Evolutionary conservation across 2,888 invertebrate species (phyloP).

Genomic region (Creontiades dilutus): DNA sequence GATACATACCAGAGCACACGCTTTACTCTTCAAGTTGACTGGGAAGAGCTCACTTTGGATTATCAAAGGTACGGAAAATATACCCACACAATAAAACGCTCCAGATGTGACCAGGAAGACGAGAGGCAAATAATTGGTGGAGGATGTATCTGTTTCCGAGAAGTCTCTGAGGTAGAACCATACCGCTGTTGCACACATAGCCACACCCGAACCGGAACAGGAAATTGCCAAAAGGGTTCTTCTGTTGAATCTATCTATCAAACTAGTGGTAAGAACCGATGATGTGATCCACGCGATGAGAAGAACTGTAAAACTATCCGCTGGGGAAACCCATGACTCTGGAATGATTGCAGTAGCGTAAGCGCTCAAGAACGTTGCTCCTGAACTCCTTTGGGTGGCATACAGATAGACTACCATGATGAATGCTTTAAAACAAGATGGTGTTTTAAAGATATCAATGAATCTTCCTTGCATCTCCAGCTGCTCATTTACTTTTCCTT

Average conservation of each 20-base stretch:
- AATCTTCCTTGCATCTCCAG: conserved; percentile 65
- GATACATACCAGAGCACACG: conserved; percentile 82
- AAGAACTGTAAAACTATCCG: conserved; percentile 73
- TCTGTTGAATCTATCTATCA: conserved; percentile 74
- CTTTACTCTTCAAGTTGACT: conserved; percentile 80
- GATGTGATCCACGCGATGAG: conserved; percentile 69
- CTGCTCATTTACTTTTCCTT: conserved; percentile 71
- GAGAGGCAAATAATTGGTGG: conserved; percentile 79
- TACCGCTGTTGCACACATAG: conserved; percentile 56
- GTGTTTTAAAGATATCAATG: conserved; percentile 72
- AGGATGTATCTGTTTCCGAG: conserved; percentile 76
- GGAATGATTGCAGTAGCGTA: conserved; percentile 75
- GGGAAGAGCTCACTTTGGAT: conserved; percentile 81
- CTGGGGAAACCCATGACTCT: conserved; percentile 63
- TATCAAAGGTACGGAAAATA: conserved; percentile 83
- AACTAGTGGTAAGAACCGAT: conserved; percentile 52
- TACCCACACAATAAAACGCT: conserved; percentile 81
- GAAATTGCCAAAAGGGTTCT: conserved; percentile 73
- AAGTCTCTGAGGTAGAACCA: conserved; percentile 72
- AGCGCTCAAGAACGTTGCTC: conserved; percentile 75
- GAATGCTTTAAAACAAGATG: conserved; percentile 71
- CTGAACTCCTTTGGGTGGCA: conserved; percentile 73
- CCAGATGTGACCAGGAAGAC: conserved; percentile 82
- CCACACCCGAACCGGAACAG: conserved; percentile 62
- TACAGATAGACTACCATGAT: conserved; percentile 71